Conservation (phyloP, 2,113 vertebrate species). For the Phylloscopus trochilus region DNA sequence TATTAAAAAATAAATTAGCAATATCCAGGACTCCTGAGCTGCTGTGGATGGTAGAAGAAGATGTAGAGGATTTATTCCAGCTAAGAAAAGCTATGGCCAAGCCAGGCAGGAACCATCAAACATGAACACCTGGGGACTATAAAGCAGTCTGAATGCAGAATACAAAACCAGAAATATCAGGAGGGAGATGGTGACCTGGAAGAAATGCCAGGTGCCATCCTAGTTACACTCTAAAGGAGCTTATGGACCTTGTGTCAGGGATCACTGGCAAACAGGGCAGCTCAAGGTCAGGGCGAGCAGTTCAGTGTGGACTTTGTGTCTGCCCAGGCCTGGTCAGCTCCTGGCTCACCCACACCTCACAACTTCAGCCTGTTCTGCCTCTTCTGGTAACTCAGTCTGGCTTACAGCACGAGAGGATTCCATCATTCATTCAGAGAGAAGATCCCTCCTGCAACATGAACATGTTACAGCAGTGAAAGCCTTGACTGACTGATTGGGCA, state of each 20-base stretch:
- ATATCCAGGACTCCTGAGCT: not conserved
- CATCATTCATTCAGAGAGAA: not conserved
- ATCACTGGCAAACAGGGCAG: not conserved
- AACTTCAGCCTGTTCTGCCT: not conserved
- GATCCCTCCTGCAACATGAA: not conserved
- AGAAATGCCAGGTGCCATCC: not conserved
- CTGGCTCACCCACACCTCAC: not conserved
- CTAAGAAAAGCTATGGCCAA: not conserved
- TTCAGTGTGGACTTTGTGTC: not conserved
- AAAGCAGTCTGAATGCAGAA: not conserved
- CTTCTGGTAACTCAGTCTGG: rapidly evolving
- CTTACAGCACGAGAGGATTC: rapidly evolving
- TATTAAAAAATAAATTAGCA: not conserved
- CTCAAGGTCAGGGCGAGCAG: not conserved
- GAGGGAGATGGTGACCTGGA: not conserved
- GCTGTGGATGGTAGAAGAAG: not conserved
- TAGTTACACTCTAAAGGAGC: not conserved
- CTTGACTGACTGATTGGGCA: rapidly evolving
- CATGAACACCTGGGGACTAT: not conserved
- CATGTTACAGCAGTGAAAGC: not conserved
- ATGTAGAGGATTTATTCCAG: not conserved
- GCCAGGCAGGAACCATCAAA: not conserved
- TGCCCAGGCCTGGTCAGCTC: not conserved
- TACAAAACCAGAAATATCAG: rapidly evolving
- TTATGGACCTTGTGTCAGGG: not conserved